Conservation (phyloP, 1,140 invertebrate genomes). For the Euwallacea similis region DNA sequence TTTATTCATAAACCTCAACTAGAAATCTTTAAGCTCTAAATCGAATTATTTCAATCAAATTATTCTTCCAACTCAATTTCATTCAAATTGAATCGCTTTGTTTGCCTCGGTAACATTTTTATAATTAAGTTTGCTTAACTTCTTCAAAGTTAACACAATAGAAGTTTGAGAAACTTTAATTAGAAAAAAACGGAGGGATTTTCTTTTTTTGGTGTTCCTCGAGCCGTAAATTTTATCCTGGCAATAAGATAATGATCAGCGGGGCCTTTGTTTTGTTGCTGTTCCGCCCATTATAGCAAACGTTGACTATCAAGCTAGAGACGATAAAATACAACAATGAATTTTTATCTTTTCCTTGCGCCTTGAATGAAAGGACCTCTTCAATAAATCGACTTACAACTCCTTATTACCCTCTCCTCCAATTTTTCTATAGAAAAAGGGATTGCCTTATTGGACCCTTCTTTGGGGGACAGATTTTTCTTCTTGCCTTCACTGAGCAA, state of each 20-base stretch:
- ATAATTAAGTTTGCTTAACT: conserved; percentile 18
- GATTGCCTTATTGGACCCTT: not conserved
- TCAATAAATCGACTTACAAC: conserved; percentile 1
- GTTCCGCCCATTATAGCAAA: too few species aligned
- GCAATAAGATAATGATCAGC: conserved; percentile 4
- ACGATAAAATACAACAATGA: too few species aligned
- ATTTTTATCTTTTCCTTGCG: too few species aligned
- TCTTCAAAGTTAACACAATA: conserved; percentile 12
- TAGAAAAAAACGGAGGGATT: conserved; percentile 5
- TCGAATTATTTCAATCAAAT: conserved; percentile 9
- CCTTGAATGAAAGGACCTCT: not conserved
- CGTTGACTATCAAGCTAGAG: too few species aligned
- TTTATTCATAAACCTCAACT: not conserved
- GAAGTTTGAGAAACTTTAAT: conserved; percentile 18
- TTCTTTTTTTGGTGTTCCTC: not conserved
- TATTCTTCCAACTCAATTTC: conserved; percentile 1
- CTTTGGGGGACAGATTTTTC: not conserved
- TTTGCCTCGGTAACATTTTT: conserved; percentile 12
- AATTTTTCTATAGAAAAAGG: not conserved
- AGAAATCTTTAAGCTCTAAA: not conserved
- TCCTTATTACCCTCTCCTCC: not conserved
- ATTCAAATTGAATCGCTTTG: conserved; percentile 6
- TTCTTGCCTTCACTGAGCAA: conserved; percentile 1
- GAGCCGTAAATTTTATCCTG: conserved; percentile 2
- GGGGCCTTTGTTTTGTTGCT: too few species aligned